Conservation (phyloP, 1,140 invertebrate genomes). For the Popillia japonica region DNA sequence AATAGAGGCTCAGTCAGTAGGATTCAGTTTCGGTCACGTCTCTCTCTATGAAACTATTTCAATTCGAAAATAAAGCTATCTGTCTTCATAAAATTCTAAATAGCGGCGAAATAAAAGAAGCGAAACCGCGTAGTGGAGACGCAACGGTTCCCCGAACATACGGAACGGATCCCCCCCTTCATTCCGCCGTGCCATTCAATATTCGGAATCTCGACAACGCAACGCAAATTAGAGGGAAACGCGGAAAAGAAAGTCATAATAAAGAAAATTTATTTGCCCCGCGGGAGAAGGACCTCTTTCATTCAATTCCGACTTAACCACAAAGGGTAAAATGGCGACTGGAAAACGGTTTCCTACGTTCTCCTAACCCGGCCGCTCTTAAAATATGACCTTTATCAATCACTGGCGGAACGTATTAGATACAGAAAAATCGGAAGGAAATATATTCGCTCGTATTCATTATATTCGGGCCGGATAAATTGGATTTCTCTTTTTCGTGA, state of each 20-base stretch:
- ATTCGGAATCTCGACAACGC: neutral
- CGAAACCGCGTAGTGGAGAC: neutral
- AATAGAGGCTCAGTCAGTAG: too few species aligned
- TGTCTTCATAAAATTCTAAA: neutral
- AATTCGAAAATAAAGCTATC: neutral
- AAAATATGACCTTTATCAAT: slow-evolving; percentile 19
- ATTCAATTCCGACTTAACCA: slow-evolving; percentile 16
- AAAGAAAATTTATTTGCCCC: slow-evolving; percentile 3
- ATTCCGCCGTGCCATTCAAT: neutral
- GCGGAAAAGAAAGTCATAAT: slow-evolving; percentile 8
- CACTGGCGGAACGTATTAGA: slow-evolving; percentile 4
- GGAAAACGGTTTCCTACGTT: neutral
- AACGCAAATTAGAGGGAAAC: slow-evolving; percentile 4
- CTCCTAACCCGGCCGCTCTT: neutral
- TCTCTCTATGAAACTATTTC: too few species aligned
- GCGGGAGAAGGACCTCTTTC: neutral
- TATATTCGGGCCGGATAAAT: slow-evolving; percentile 16
- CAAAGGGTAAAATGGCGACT: neutral
- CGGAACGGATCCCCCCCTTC: neutral
- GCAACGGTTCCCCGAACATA: neutral
- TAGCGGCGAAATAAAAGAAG: neutral
- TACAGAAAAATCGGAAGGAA: neutral
- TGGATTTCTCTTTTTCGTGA: neutral
- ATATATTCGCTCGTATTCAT: neutral
- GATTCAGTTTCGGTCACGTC: too few species aligned